Evolutionary conservation across 1,140 invertebrate species (phyloP), one percentile per base, ranked within the genome.

Genomic region (Drosophila sp.): DNA sequence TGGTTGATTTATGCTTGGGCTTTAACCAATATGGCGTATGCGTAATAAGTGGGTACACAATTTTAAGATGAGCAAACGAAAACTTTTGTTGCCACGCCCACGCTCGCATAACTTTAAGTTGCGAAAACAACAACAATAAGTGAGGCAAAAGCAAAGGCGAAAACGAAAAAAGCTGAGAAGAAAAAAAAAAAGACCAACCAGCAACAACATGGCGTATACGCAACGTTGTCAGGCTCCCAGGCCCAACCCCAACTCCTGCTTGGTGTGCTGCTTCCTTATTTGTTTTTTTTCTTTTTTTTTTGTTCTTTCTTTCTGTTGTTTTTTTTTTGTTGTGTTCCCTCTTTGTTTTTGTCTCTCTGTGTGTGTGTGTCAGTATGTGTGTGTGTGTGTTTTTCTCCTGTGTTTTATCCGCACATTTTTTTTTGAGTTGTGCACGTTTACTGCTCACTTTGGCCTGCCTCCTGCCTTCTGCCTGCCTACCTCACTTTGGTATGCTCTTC

Each of bases 171-270:
- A 70, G 54, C 33, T 40, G 58, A 38, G 1, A 1, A 23, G n/a
- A 50, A 27, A 50, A 27, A 25, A 50, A 10, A 50, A 66, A 68
- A 27, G 66, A 23, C 38, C 47, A 62, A 38, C 60, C 44, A 50
- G 44, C 41, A 44, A 23, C 76, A 72, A 86, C 76, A 73, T 86
- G 76, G 75, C 80, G 80, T 83, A 83, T 83, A 82, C 79, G 83
- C 68, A 80, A 70, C 68, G 71, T 67, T 65, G 33, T 17, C 56
- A 38, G 27, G 17, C 35, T 64, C 40, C 27, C 40, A n/a, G 40
- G 1, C 29, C n/a, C 55, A 29, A 55, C 17, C 17, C n/a, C 30
- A 33, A 23, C 44, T 40, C 44, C 38, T 32, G 30, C 63, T 66
- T 67, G 55, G 64, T 64, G 56, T 55, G 58, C 25, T 61, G 61